Conservation (phyloP, 2,797 vertebrate species). For the Liasis olivaceus region DNA sequence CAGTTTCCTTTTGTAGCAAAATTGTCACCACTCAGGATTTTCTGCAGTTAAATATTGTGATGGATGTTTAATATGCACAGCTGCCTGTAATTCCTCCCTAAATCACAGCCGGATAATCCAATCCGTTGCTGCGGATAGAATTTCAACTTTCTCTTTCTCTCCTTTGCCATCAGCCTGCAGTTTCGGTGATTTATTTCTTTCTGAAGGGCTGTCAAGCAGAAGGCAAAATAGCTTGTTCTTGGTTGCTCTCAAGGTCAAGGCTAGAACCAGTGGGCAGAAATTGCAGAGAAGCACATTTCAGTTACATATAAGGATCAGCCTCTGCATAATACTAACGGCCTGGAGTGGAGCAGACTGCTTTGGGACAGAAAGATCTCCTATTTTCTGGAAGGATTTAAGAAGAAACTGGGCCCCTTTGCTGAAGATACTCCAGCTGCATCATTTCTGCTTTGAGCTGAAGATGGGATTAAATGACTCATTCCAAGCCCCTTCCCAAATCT, state of each 20-base stretch:
- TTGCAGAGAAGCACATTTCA: background rate
- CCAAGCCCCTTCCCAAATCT: background rate
- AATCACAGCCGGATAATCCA: background rate
- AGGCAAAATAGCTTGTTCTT: background rate
- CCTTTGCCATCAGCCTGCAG: background rate
- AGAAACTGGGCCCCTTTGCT: background rate
- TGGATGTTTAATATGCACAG: slow-evolving; percentile 54
- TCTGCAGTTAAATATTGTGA: slow-evolving; percentile 62
- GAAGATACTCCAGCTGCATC: background rate
- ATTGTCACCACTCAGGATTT: slow-evolving; percentile 44
- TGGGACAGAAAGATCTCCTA: background rate
- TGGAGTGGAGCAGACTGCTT: background rate
- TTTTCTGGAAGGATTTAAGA: background rate
- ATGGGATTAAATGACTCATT: background rate
- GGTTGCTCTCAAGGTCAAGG: background rate
- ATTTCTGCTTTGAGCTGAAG: background rate
- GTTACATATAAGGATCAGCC: background rate
- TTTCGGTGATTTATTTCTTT: background rate
- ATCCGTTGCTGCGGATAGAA: slow-evolving; percentile 11
- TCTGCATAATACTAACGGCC: background rate
- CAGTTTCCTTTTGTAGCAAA: slow-evolving; percentile 38
- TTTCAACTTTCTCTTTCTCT: slow-evolving; percentile 7
- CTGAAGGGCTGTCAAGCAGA: background rate
- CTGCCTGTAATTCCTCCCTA: slow-evolving; percentile 51
- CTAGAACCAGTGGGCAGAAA: background rate